Evolutionary conservation across 2,113 vertebrate genomes (phyloP).

Genomic region (Anarhynchus alexandrinus): DNA sequence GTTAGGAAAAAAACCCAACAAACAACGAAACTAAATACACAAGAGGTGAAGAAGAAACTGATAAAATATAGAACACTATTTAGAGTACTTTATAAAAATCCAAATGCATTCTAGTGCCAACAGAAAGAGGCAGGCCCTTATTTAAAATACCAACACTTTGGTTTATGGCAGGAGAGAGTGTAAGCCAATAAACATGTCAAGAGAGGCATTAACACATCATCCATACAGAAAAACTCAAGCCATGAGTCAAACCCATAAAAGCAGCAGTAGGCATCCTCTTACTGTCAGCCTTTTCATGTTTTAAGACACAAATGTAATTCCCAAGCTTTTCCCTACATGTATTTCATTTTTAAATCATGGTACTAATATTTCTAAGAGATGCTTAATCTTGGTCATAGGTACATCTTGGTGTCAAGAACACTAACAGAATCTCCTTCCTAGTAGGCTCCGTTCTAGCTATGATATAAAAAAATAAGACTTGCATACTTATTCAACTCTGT

Average conservation of each 20-base stretch:
- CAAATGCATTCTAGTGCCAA: not conserved
- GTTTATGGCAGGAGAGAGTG: not conserved
- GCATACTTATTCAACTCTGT: not conserved
- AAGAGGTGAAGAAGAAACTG: not conserved
- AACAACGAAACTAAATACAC: not conserved
- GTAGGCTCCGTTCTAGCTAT: not conserved
- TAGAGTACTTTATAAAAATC: not conserved
- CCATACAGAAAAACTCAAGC: not conserved
- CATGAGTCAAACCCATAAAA: not conserved
- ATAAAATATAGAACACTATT: not conserved
- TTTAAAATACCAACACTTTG: not conserved
- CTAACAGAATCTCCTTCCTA: not conserved
- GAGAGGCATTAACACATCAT: not conserved
- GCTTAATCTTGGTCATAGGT: not conserved
- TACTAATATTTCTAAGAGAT: not conserved
- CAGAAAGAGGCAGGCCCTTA: not conserved
- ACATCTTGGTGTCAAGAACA: not conserved
- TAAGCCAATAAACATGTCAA: not conserved
- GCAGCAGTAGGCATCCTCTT: not conserved
- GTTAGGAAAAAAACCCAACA: constrained; percentile 15
- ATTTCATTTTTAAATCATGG: not conserved
- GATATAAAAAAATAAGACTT: not conserved
- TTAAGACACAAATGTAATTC: not conserved
- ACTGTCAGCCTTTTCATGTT: not conserved
- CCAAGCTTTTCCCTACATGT: not conserved